A percentile compares a stretch with the other conserved stretches of the same genome.
Evolutionary conservation across 2,888 invertebrate genomes (phyloP).

Genomic region (Calliopum simillimum): DNA sequence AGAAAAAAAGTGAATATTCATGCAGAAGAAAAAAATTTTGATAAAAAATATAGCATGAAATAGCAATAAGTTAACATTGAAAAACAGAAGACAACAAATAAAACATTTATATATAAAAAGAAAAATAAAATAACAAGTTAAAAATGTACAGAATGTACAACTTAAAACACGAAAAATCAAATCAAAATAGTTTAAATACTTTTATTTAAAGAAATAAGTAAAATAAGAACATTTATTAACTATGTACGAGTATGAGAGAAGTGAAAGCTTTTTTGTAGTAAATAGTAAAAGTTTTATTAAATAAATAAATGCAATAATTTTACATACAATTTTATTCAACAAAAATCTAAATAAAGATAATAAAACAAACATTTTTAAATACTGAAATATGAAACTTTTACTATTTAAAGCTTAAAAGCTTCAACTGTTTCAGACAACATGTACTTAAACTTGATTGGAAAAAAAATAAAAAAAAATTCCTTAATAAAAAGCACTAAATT

Average conservation of each 20-base stretch:
- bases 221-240: background rate
- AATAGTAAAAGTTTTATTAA: conserved; percentile 28
- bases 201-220: conserved; percentile 16
- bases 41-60: conserved; percentile 39
- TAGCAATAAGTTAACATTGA: conserved; percentile 53
- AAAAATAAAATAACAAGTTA: conserved; percentile 18
- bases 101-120: conserved; percentile 25
- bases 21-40: conserved; percentile 26
- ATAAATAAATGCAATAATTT: conserved; percentile 12
- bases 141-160: conserved; percentile 31
- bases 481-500: no score
- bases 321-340: conserved; percentile 19
- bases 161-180: conserved; percentile 17
- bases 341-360: conserved; percentile 4
- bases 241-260: background rate
- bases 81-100: conserved; percentile 38
- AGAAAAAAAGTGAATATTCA: conserved; percentile 7
- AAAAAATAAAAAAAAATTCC: conserved; percentile 19
- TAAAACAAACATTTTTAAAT: background rate
- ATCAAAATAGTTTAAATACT: conserved; percentile 24
- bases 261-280: conserved; percentile 29
- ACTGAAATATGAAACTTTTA: conserved; percentile 21
- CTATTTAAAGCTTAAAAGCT: conserved; percentile 41
- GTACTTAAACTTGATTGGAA: background rate
- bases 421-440: conserved; percentile 20